A percentile compares a stretch with the other conserved stretches of the same genome.
Evolutionary conservation across 2,113 vertebrate species (phyloP).

Genomic region (Syrrhaptes paradoxus): DNA sequence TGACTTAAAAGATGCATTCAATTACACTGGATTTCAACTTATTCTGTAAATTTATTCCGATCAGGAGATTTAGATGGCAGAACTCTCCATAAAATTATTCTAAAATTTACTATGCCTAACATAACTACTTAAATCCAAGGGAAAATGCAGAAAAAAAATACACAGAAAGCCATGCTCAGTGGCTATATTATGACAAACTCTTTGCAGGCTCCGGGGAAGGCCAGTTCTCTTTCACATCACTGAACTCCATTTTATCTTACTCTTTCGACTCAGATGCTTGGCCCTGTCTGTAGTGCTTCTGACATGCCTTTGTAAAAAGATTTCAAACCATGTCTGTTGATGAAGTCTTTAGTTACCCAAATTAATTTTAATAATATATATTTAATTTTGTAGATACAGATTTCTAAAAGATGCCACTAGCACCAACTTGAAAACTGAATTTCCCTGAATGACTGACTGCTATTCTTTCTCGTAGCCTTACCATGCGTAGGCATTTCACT

Average conservation of each 20-base stretch:
- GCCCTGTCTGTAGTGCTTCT: background rate
- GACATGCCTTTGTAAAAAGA: background rate
- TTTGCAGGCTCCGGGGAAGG: background rate
- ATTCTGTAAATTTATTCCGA: background rate
- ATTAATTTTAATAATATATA: background rate
- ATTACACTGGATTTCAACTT: background rate
- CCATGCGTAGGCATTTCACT: background rate
- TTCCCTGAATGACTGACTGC: background rate
- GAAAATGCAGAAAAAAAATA: background rate
- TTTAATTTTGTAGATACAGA: background rate
- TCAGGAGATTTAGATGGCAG: background rate
- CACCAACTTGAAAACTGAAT: background rate
- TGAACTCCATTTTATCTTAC: background rate
- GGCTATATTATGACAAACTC: background rate
- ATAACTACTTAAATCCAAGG: background rate
- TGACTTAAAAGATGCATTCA: background rate
- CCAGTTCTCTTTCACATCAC: accelerated
- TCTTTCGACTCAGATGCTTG: background rate
- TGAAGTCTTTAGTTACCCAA: background rate
- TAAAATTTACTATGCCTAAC: background rate
- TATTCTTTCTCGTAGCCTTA: background rate
- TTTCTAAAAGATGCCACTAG: background rate
- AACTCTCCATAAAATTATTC: background rate
- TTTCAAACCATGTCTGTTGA: background rate
- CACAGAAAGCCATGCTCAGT: background rate